Base-by-base conservation (phyloP, 2,113 vertebrate species). In the Cygnus buccinator region DNA sequence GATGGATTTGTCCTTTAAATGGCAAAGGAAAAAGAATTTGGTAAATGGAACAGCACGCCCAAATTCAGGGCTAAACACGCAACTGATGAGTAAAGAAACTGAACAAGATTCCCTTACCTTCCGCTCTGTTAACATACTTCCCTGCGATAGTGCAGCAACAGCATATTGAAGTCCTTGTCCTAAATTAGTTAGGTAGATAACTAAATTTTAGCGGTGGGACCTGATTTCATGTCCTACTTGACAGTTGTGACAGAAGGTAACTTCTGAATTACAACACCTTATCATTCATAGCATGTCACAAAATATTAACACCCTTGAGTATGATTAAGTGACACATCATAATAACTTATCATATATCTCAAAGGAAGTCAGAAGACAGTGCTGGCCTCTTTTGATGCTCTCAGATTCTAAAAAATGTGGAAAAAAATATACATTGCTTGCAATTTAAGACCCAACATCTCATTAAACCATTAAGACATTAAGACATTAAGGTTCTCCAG, bases 241-340 rank as follows among this genome's bases (percentile, higher is more conserved):
- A 94, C 89, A 95, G 77, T 8, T 94, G 44, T 85, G 82, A 94
- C 87, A 93, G 81, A 85, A 95, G 21, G 23, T 68, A 95, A 84
- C 74, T 87, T 93, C 77, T 96, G 74, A 94, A 71, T 95, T 95
- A 95, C 74, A 89, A 44, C 18, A 54, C 10, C 71, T 87, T 84
- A 57, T 94, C 81, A 79, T 73, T 96, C 84, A 83, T 80, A 35
- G 4, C 62, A 79, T 94, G 84, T 58, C 94, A 95, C 74, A 91
- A 91, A 95, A 91, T 94, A 94, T 95, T 97, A 96, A 90, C 70
- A 87, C 58, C 13, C n/a, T 58, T 79, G 58, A 93, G 78, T 58
- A 75, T 82, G 93, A 95, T 91, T 89, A 94, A 97, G 39, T 88
- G 95, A 89, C 66, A 92, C 46, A 71, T 65, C 52, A 67, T 89